A percentile compares a stretch with the other conserved stretches of the same genome.
Conservation (phyloP, 2,113 vertebrate genomes). For the Marmota monax region DNA sequence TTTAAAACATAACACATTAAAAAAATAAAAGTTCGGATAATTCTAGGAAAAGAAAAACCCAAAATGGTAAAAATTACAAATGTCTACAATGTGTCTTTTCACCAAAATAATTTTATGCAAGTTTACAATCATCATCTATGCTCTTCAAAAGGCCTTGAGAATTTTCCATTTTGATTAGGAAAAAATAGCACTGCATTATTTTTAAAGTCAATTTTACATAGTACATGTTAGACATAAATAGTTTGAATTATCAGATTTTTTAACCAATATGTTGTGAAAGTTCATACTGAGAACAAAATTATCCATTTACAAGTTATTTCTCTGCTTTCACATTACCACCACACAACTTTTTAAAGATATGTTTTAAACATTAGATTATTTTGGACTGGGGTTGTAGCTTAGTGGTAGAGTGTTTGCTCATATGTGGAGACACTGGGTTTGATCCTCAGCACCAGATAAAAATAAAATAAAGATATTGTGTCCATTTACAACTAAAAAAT, state of each 20-base stretch:
- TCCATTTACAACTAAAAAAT: no score
- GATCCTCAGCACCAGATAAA: no score
- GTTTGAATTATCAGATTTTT: conserved; percentile 89
- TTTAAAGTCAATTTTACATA: conserved; percentile 96
- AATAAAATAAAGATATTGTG: no score
- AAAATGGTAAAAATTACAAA: conserved; percentile 94
- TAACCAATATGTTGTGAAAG: conserved; percentile 92
- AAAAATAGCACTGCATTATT: conserved; percentile 98
- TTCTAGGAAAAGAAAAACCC: conserved; percentile 93
- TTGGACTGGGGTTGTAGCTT: no score
- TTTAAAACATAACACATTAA: conserved; percentile 86
- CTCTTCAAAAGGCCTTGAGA: conserved; percentile 93
- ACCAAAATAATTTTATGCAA: conserved; percentile 92
- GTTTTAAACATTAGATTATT: no score
- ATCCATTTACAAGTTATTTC: conserved; percentile 85
- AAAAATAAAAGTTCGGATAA: conserved; percentile 92
- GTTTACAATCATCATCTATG: conserved; percentile 92
- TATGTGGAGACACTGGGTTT: no score
- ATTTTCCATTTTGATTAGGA: conserved; percentile 96
- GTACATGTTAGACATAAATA: conserved; percentile 94
- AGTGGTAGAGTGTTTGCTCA: no score
- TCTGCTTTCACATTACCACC: conserved; percentile 85
- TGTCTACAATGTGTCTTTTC: conserved; percentile 91
- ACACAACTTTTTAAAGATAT: conserved; percentile 86
- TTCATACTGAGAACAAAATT: conserved; percentile 83